Evolutionary conservation across 2,113 vertebrate species (phyloP), one percentile per base, ranked within the genome.

Genomic region (Otus sunia): DNA sequence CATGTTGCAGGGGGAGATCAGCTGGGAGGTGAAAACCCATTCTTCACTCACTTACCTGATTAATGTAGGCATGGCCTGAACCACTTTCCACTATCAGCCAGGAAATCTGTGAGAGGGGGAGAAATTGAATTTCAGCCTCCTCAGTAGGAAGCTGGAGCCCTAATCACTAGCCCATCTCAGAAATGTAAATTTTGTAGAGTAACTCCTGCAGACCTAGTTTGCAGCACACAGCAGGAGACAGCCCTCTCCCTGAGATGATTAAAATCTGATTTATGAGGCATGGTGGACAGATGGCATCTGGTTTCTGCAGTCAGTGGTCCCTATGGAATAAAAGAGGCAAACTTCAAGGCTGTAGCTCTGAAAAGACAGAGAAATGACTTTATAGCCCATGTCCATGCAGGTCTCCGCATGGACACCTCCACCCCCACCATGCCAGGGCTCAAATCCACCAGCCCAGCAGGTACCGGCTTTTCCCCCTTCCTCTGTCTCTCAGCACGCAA

Each of bases 191-290:
- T 92, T 79, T 90, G 30, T 63, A 63, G 88, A n/a, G 83, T 59
- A 43, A 27, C 72, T 88, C 80, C 84, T 39, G 83, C 56, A 94
- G 75, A 45, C 58, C 63, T 60, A 67, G 49, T 64, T 72, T 92
- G 94, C 88, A 66, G 50, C 72, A 34, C 81, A 20, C 20, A 6
- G 94, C 88, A 69, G 92, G 86, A 93, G 79, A 81, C 69, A 92
- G 47, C 56, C 37, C 52, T 91, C 73, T 92, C 88, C 66, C 87
- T 1, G 20, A 76, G 83, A 89, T 25, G 21, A 92, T 94, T 96
- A 89, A 94, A 91, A 78, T 78, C 93, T 94, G 94, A 96, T 95
- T 95, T 95, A 96, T 47, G 21, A 92, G 90, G 80, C 63, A 73
- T 0, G 0, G 47, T 75, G 93, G 94, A 95, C 84, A 96, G 91